phyloP scores from a whole-genome alignment of 1,140 invertebrate species.

The Pinna nobilis region DNA sequence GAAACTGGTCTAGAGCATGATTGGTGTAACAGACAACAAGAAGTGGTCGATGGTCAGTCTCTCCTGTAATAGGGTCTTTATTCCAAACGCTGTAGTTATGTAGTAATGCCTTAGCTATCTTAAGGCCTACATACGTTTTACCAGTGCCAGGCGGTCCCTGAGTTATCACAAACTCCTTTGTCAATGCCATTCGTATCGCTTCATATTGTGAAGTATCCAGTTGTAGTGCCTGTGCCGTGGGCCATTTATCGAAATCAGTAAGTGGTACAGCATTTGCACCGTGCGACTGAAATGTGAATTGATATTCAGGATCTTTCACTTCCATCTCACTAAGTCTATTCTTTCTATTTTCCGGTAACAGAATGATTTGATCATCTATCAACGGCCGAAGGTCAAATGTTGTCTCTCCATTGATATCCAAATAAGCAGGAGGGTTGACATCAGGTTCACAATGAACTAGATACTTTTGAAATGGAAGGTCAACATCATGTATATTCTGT shows the following conservation, averaged over 20 bases:
- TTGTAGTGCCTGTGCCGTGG: slow-evolving; percentile 55
- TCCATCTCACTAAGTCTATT: slow-evolving; percentile 21
- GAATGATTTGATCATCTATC: slow-evolving; percentile 39
- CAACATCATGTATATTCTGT: slow-evolving; percentile 61
- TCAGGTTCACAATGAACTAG: slow-evolving; percentile 61
- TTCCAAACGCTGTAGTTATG: slow-evolving; percentile 66
- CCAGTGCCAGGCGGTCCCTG: slow-evolving; percentile 78
- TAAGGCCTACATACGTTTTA: slow-evolving; percentile 72
- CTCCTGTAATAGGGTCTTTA: neutral
- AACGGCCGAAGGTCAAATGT: slow-evolving; percentile 54
- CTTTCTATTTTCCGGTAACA: slow-evolving; percentile 34
- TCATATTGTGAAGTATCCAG: slow-evolving; percentile 75
- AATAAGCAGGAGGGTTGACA: slow-evolving; percentile 60
- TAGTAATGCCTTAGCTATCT: slow-evolving; percentile 70
- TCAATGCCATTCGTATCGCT: slow-evolving; percentile 75
- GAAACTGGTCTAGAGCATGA: slow-evolving; percentile 91
- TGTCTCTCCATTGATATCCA: slow-evolving; percentile 15
- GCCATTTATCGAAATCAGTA: slow-evolving; percentile 57
- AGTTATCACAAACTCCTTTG: slow-evolving; percentile 80
- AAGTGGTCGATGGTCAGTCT: slow-evolving; percentile 76
- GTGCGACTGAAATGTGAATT: slow-evolving; percentile 28
- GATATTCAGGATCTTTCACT: slow-evolving; percentile 8
- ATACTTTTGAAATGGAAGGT: slow-evolving; percentile 73
- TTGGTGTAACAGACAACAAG: slow-evolving; percentile 90
- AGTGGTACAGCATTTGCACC: slow-evolving; percentile 35